Evolutionary conservation across 2,797 vertebrate genomes (phyloP).

Genomic region (Arremon aurantiirostris): DNA sequence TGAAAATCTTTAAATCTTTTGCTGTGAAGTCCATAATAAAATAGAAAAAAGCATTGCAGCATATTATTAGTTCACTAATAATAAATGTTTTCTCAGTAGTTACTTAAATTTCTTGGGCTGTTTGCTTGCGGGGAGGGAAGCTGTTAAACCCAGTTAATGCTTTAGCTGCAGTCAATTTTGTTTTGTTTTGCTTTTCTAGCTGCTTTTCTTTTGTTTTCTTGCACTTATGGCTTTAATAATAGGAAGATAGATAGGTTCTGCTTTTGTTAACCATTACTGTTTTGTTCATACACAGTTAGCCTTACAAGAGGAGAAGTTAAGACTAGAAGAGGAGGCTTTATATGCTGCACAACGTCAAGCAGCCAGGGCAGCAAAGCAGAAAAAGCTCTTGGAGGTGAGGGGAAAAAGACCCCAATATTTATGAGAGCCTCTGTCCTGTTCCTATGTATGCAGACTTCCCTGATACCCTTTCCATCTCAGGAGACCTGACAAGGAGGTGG

Average conservation of each 20-base stretch:
- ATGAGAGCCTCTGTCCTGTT: slow-evolving; percentile 67
- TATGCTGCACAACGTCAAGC: slow-evolving; percentile 93
- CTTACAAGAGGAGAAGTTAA: slow-evolving; percentile 99
- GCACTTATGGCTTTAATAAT: slow-evolving; percentile 19
- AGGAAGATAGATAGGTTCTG: slow-evolving; percentile 84
- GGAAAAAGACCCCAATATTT: slow-evolving; percentile 76
- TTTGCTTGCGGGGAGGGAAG: not conserved
- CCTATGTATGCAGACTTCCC: not conserved
- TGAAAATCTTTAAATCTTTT: not conserved
- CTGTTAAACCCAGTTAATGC: not conserved
- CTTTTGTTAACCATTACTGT: slow-evolving; percentile 85
- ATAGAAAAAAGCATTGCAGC: not conserved
- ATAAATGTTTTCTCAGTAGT: not conserved
- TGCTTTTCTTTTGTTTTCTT: slow-evolving; percentile 60
- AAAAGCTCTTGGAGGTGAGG: slow-evolving; percentile 97
- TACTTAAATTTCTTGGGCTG: not conserved
- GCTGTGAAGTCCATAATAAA: not conserved
- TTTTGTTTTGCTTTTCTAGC: slow-evolving; percentile 39
- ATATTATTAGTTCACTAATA: not conserved
- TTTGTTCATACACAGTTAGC: slow-evolving; percentile 96
- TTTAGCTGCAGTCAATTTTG: not conserved
- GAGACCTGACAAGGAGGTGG: not conserved
- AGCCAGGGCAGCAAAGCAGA: slow-evolving; percentile 93
- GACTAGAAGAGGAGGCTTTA: slow-evolving; percentile 98
- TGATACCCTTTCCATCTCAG: not conserved